Percentiles rank a stretch among this genome's conserved stretches.
Evolutionary conservation across 1,140 invertebrate species (phyloP).

Genomic region (Papilio helenus): DNA sequence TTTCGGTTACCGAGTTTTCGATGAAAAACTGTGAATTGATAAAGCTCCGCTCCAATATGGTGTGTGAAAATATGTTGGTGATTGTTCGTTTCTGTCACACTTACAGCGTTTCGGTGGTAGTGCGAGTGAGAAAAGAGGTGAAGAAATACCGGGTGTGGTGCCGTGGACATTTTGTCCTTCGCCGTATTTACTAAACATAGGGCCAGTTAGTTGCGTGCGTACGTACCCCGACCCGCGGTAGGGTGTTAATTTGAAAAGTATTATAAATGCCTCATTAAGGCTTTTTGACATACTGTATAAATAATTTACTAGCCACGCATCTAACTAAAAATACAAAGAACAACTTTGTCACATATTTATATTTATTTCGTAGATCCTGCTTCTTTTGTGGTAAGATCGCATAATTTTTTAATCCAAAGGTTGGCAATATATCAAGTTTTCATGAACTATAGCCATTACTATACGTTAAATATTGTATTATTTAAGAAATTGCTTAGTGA

Average conservation of each 20-base stretch:
- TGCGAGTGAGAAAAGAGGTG: slow-evolving; percentile 57
- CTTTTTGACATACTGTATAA: slow-evolving; percentile 25
- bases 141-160: slow-evolving; percentile 68
- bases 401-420: background rate
- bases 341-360: background rate
- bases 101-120: slow-evolving; percentile 38
- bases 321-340: slow-evolving; percentile 10
- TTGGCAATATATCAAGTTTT: background rate
- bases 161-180: slow-evolving; percentile 69
- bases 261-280: slow-evolving; percentile 50
- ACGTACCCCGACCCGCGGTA: slow-evolving; percentile 46
- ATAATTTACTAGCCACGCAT: slow-evolving; percentile 13
- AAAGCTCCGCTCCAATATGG: slow-evolving; percentile 67
- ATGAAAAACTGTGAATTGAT: slow-evolving; percentile 80
- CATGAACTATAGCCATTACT: too few species aligned
- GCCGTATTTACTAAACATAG: slow-evolving; percentile 61
- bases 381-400: background rate
- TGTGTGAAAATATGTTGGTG: slow-evolving; percentile 56
- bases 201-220: slow-evolving; percentile 48
- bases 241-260: slow-evolving; percentile 53
- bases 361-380: background rate
- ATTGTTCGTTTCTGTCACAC: slow-evolving; percentile 72
- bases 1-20: slow-evolving; percentile 64
- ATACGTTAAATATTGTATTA: too few species aligned
- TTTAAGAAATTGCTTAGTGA: too few species aligned